Evolutionary conservation across 1,140 invertebrate species (phyloP), one percentile per base, ranked within the genome.

Genomic region (Dryas iulia): DNA sequence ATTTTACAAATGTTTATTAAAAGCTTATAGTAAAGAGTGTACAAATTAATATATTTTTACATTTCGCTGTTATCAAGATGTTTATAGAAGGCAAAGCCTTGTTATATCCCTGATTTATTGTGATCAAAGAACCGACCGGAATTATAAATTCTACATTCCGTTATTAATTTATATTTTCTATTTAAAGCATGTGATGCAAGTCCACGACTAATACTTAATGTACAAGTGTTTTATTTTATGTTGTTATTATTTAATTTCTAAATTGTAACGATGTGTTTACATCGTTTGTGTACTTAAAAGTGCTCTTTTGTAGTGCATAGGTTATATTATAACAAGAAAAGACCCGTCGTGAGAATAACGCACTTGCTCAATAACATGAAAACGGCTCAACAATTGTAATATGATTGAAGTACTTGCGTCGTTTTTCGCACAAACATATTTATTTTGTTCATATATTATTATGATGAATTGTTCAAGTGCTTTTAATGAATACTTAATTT

Each of bases 41-140:
- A 89, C 87, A 90, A 91, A 91, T 89, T 89, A 86, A 89, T 89
- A 90, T 90, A 91, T 91, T 90, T 91, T 89, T 90, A 89, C 86
- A 91, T 88, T 86, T 87, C 78, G 77, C 82, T 89, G 82, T 87
- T 87, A 82, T 86, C 78, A 82, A 83, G 77, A 82, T 76, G 73
- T 78, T 82, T 87, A 83, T 82, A 69, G 79, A 82, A 83, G 87
- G 87, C 86, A 82, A 79, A 90, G 89, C 87, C 87, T 90, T 71
- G 56, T 59, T 72, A 82, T 81, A n/a, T 84, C 85, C 82, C 82
- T 84, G 83, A 87, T 87, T 84, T 82, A 85, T 83, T 89, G 89
- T 89, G 87, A 87, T 91, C 76, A 66, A 82, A 71, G 79, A 66
- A 83, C 80, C 86, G 82, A 82, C 84, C 79, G 82, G 87, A 90